These are phyloP conservation scores for Ophraella communa DNA, from an alignment of 2,888 invertebrate species.

Conservation along the genomic window DNA sequence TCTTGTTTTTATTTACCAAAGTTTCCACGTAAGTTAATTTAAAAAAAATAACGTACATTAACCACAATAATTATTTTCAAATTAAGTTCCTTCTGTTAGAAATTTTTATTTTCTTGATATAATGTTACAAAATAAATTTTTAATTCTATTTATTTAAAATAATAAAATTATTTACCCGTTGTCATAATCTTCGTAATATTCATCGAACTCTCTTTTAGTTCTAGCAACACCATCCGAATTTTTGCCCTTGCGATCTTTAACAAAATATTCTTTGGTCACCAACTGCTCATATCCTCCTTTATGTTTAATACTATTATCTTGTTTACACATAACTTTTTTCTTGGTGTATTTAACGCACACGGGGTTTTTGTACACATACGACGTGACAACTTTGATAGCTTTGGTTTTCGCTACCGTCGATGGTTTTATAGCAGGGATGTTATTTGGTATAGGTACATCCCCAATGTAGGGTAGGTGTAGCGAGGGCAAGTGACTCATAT, in stretches of 20 bases:
- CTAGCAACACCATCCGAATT: conserved; percentile 6
- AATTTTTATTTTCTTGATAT: no score
- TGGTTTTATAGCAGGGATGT: conserved; percentile 48
- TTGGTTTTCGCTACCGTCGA: conserved; percentile 54
- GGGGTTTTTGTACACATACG: conserved; percentile 55
- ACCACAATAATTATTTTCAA: no score
- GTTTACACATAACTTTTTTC: conserved; percentile 44
- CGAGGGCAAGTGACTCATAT: conserved; percentile 52
- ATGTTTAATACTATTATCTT: conserved; percentile 34
- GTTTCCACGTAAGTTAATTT: no score
- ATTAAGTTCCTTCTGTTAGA: no score
- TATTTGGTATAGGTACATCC: conserved; percentile 49
- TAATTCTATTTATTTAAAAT: no score
- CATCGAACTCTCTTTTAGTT: conserved; percentile 13
- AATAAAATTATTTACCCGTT: conserved; percentile 20
- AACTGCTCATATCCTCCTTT: conserved; percentile 46
- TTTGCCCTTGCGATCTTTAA: conserved; percentile 37
- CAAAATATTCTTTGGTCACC: conserved; percentile 54
- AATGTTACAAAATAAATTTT: no score
- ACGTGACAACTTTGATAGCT: conserved; percentile 54
- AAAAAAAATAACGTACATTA: no score
- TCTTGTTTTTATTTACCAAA: no score
- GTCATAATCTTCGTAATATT: conserved; percentile 1
- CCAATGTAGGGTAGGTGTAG: conserved; percentile 53
- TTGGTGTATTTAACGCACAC: conserved; percentile 55